These are phyloP conservation scores for Chaitophorus viminalis DNA, from an alignment of 2,888 invertebrate genomes.

Conservation along the genomic window DNA sequence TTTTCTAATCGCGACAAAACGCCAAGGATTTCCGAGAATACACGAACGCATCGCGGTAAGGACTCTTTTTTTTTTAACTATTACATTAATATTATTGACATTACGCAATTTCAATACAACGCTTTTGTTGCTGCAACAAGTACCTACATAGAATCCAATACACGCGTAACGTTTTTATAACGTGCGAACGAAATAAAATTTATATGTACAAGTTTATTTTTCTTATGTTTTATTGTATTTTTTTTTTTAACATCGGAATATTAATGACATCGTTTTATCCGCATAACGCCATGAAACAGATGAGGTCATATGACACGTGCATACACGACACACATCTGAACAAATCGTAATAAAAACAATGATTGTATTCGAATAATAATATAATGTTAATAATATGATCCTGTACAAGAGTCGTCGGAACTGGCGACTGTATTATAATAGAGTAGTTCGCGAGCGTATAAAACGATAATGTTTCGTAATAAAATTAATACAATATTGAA, in stretches of 20 bases:
- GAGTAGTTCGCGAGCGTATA: not conserved
- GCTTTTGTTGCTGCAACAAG: not conserved
- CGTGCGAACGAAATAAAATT: not conserved
- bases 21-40: slow-evolving; percentile 5
- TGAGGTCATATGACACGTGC: not conserved
- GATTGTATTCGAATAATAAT: not conserved
- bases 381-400: not conserved
- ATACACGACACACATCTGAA: not conserved
- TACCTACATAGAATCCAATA: not conserved
- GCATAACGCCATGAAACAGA: not conserved
- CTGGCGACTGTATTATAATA: not conserved
- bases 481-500: not conserved
- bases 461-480: not conserved
- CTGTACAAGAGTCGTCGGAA: not conserved
- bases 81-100: not conserved
- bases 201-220: not conserved
- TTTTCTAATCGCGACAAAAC: not conserved
- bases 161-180: not conserved
- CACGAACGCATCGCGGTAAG: not conserved
- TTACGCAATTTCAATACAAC: not conserved
- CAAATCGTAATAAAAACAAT: slow-evolving; percentile 3
- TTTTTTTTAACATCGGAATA: too few species aligned
- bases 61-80: not conserved
- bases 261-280: not conserved
- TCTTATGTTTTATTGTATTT: not conserved